Conservation (phyloP, 2,888 invertebrate species). For the Nymphalis c-album region DNA sequence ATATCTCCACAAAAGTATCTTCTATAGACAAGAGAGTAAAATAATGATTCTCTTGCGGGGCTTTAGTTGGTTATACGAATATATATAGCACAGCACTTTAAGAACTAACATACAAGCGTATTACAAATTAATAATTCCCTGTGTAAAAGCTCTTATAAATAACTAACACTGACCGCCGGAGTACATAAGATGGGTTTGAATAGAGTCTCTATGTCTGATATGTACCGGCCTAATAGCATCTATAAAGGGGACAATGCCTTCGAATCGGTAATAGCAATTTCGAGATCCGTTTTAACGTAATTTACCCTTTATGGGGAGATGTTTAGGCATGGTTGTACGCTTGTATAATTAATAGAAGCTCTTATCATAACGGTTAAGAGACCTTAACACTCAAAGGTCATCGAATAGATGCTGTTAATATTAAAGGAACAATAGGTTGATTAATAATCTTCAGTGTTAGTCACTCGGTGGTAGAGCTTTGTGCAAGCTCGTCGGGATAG, state of each 20-base stretch:
- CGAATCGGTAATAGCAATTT: constrained; percentile 22
- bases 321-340: constrained; percentile 18
- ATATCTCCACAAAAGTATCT: too few relatives aligned
- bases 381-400: constrained; percentile 5
- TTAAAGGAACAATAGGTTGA: background rate
- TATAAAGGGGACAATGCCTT: constrained; percentile 24
- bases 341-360: constrained; percentile 22
- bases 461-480: too few relatives aligned
- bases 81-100: background rate
- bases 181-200: constrained; percentile 13
- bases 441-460: background rate
- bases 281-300: constrained; percentile 24
- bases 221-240: constrained; percentile 13
- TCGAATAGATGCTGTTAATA: background rate
- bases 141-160: background rate
- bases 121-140: background rate
- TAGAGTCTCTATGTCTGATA: constrained; percentile 16
- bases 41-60: too few relatives aligned
- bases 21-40: too few relatives aligned
- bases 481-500: too few relatives aligned
- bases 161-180: background rate
- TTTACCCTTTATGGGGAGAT: constrained; percentile 22
- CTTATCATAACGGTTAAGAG: constrained; percentile 10
- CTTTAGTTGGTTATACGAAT: background rate
- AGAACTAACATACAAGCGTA: background rate